These are phyloP conservation scores for Eulemur macaco DNA, from an alignment of 2,113 vertebrate genomes.

Conservation along the genomic window DNA sequence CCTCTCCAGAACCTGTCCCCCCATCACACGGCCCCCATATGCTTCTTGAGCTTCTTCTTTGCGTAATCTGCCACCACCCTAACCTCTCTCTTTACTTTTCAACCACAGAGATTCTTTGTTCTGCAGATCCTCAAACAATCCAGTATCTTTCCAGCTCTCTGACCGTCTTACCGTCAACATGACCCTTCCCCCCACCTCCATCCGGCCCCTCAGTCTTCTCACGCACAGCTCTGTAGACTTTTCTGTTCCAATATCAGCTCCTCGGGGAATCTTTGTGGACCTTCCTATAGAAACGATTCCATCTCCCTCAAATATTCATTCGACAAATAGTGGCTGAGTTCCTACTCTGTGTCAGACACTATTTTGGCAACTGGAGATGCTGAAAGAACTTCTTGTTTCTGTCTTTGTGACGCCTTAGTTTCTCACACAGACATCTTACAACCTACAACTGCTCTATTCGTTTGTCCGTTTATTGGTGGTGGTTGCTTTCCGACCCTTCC, in stretches of 20 bases:
- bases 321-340: background rate
- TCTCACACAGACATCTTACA: background rate
- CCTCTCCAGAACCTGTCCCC: background rate
- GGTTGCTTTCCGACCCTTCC: background rate
- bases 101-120: background rate
- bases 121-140: background rate
- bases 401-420: background rate
- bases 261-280: background rate
- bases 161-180: accelerated
- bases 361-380: background rate
- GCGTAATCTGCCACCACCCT: background rate
- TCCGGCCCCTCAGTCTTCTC: background rate
- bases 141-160: background rate
- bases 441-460: background rate
- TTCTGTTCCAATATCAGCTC: background rate
- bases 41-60: background rate
- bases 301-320: background rate
- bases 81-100: background rate
- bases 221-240: background rate
- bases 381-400: background rate
- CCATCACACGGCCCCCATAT: accelerated
- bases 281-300: background rate
- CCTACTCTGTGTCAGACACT: background rate
- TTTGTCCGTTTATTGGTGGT: background rate
- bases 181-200: background rate